These are phyloP conservation scores for Drosophila fulvimacula DNA, from an alignment of 2,888 invertebrate genomes.

Conservation along the genomic window DNA sequence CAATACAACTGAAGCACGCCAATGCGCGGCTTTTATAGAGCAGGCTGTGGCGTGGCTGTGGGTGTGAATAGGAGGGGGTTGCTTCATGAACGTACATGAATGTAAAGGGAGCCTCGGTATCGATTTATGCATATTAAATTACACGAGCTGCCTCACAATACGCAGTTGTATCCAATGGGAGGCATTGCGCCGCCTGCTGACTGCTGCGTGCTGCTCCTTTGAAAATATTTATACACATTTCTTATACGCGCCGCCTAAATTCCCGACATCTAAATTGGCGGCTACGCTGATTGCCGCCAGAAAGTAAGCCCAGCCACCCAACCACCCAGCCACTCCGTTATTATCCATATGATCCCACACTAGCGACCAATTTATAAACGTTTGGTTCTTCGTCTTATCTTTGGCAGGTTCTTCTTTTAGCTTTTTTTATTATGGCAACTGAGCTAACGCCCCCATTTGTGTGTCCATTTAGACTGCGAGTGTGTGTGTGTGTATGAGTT, in stretches of 20 bases:
- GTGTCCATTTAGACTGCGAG: constrained; percentile 18
- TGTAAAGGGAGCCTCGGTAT: constrained; percentile 47
- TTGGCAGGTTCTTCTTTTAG: constrained; percentile 34
- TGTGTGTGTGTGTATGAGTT: background rate
- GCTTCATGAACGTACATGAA: constrained; percentile 7
- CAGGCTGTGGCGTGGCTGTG: constrained; percentile 1
- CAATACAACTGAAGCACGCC: constrained; percentile 54
- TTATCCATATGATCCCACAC: constrained; percentile 70
- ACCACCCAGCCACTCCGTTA: constrained; percentile 34
- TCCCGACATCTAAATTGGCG: constrained; percentile 71
- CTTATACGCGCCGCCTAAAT: constrained; percentile 40
- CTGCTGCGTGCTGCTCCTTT: constrained; percentile 34
- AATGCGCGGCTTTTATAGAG: constrained; percentile 23
- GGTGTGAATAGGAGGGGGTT: background rate
- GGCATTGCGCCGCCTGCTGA: constrained; percentile 13
- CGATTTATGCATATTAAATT: constrained; percentile 83
- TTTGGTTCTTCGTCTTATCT: constrained; percentile 71
- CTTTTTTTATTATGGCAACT: constrained; percentile 16
- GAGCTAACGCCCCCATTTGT: constrained; percentile 44
- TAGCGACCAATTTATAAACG: constrained; percentile 77
- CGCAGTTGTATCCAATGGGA: constrained; percentile 39
- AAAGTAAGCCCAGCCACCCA: constrained; percentile 7
- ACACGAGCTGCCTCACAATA: constrained; percentile 60
- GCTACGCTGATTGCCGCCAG: constrained; percentile 45
- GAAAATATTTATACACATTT: constrained; percentile 70